A percentile compares a stretch with the other conserved stretches of the same genome.
Conservation (phyloP, 2,113 vertebrate species). For the Myocastor coypus region DNA sequence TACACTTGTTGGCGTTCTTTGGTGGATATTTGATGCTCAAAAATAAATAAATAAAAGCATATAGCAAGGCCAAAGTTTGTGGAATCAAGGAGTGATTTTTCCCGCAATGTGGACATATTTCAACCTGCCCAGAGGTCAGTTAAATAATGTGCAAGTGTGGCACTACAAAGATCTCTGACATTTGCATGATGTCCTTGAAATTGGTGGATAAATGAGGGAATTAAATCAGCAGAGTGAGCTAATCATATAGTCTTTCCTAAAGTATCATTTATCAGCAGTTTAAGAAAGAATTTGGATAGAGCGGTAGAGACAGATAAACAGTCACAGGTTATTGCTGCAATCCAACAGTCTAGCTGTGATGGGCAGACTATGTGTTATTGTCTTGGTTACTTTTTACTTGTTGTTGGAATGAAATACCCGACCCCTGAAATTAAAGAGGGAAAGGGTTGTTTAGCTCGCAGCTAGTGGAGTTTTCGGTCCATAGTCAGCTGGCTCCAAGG, state of each 20-base stretch:
- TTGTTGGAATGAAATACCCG: too few relatives aligned
- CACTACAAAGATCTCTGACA: background rate
- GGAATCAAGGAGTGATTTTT: background rate
- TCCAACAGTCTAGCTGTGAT: background rate
- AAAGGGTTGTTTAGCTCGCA: too few relatives aligned
- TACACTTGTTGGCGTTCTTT: background rate
- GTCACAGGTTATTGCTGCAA: background rate
- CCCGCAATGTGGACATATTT: background rate
- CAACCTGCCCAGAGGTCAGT: background rate
- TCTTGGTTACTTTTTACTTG: too few relatives aligned
- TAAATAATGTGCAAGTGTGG: background rate
- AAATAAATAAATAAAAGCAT: background rate
- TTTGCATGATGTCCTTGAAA: background rate
- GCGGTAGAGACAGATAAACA: background rate
- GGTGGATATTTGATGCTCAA: background rate
- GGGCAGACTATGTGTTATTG: background rate
- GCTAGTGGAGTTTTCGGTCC: too few relatives aligned
- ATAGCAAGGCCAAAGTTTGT: background rate
- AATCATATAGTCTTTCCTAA: background rate
- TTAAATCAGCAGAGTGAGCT: background rate
- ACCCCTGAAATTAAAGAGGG: too few relatives aligned
- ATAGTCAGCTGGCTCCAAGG: too few relatives aligned
- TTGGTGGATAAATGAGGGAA: background rate
- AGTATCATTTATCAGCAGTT: constrained; percentile 33
- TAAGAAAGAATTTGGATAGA: background rate